phyloP scores from a whole-genome alignment of 2,113 vertebrate species.

The Todiramphus saurophagus region DNA sequence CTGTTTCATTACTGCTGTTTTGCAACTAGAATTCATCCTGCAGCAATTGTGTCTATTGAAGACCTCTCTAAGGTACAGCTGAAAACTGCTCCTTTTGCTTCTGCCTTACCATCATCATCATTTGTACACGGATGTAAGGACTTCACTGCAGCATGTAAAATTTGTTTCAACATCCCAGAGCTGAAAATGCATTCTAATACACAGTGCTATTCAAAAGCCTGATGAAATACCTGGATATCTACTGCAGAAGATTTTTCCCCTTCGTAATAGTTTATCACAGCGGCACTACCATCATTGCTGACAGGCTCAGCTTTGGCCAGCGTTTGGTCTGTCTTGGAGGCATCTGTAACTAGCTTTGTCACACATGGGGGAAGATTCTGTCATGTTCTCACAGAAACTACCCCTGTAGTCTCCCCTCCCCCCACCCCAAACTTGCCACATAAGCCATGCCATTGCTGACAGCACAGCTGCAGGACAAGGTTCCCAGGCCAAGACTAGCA shows the following conservation, averaged over 20 bases:
- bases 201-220: neutral
- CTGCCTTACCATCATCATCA: neutral
- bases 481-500: neutral
- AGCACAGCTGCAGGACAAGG: neutral
- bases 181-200: neutral
- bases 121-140: neutral
- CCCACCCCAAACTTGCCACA: neutral
- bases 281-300: rapidly evolving
- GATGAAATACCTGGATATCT: neutral
- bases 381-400: neutral
- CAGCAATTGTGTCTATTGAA: neutral
- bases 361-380: neutral
- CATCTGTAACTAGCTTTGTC: rapidly evolving
- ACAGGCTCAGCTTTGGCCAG: neutral
- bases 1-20: too few relatives aligned
- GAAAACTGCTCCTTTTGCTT: neutral
- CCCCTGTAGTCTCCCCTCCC: rapidly evolving
- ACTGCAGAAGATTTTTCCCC: neutral
- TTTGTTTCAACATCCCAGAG: neutral
- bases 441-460: neutral
- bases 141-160: neutral
- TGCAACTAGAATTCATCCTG: neutral
- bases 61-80: neutral
- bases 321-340: rapidly evolving
- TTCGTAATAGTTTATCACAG: neutral